phyloP scores from a whole-genome alignment of 2,797 vertebrate species.

The Hemitrygon akajei region DNA sequence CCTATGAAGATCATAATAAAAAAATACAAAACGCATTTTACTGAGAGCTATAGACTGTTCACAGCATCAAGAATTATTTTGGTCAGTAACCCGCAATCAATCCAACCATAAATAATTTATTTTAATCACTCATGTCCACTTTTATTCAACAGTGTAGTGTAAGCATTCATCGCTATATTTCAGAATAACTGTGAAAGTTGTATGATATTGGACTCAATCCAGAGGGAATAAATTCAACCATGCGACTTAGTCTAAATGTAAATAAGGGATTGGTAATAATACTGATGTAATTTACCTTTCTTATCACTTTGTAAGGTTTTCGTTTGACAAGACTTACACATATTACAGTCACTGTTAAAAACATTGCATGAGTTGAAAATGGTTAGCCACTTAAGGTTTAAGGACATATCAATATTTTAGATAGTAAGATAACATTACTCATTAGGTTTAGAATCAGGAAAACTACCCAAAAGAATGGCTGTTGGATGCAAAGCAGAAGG shows the following conservation, averaged over 20 bases:
- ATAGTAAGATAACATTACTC: neutral
- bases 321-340: neutral
- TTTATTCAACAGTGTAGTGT: neutral
- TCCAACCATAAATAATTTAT: neutral
- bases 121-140: neutral
- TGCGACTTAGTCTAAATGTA: slow-evolving; percentile 16
- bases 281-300: neutral
- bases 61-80: neutral
- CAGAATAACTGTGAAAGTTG: neutral
- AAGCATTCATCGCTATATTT: neutral
- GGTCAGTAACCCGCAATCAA: neutral
- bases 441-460: neutral
- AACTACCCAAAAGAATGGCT: neutral
- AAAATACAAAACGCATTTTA: neutral
- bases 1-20: neutral
- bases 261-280: neutral
- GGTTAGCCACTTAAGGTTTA: neutral
- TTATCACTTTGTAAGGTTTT: neutral
- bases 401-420: neutral
- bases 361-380: neutral
- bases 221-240: neutral
- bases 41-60: neutral
- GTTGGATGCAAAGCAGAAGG: neutral
- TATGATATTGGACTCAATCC: neutral
- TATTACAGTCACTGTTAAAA: neutral